Conservation (phyloP, 2,888 invertebrate species). For the Hedychridium roseum region DNA sequence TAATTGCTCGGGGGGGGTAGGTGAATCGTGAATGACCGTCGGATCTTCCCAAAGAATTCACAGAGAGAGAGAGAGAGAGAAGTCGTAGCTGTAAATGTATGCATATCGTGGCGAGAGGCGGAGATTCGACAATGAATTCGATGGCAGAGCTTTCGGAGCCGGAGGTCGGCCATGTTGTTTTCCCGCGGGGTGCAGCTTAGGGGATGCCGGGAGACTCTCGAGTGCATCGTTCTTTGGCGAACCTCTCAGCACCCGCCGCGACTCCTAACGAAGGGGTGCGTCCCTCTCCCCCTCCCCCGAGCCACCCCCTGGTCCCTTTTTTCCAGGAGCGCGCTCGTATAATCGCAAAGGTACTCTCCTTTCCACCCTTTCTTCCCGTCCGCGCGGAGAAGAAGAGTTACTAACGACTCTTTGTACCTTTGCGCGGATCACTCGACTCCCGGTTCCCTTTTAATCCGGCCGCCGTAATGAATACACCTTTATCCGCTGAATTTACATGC, state of each 20-base stretch:
- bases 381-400: no score
- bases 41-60: no score
- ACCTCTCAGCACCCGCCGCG: constrained; percentile 55
- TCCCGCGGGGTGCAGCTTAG: constrained; percentile 42
- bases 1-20: no score
- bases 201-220: constrained; percentile 56
- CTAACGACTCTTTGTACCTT: no score
- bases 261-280: constrained; percentile 48
- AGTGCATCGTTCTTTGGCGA: constrained; percentile 58
- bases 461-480: no score
- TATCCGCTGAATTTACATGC: no score
- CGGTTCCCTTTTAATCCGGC: no score
- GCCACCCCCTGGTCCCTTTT: constrained; percentile 11
- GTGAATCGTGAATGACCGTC: no score
- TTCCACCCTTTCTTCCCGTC: constrained; percentile 23
- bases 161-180: constrained; percentile 57
- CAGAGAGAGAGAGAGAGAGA: constrained; percentile 14
- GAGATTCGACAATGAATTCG: constrained; percentile 41
- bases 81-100: no score
- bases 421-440: no score
- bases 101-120: constrained; percentile 15
- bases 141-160: constrained; percentile 38
- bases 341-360: constrained; percentile 22
- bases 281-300: constrained; percentile 4
- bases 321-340: constrained; percentile 10